A percentile compares a stretch with the other conserved stretches of the same genome.
phyloP scores from a whole-genome alignment of 2,797 vertebrate genomes.

The Sebastes cheni region DNA sequence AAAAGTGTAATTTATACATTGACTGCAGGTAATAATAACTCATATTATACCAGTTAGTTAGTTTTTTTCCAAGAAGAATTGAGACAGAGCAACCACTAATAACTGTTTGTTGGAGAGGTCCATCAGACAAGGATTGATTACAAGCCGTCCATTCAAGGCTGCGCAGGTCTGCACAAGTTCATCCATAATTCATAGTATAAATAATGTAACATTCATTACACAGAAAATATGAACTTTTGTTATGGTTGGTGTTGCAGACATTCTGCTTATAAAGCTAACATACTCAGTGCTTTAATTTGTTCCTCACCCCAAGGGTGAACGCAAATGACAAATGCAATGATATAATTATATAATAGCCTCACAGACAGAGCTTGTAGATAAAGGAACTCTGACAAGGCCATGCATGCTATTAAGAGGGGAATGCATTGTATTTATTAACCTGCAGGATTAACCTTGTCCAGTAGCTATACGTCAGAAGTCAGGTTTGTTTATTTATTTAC shows the following conservation, averaged over 20 bases:
- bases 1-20: conserved; percentile 43
- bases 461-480: conserved; percentile 59
- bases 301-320: conserved; percentile 80
- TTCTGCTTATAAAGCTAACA: conserved; percentile 80
- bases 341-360: conserved; percentile 80
- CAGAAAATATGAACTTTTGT: conserved; percentile 83
- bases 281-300: conserved; percentile 82
- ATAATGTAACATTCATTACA: conserved; percentile 88
- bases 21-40: conserved; percentile 55
- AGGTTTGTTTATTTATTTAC: conserved; percentile 69
- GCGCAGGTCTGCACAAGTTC: conserved; percentile 74
- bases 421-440: conserved; percentile 80
- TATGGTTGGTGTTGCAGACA: conserved; percentile 71
- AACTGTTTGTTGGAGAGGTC: conserved; percentile 73
- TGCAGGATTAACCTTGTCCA: conserved; percentile 76
- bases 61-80: conserved; percentile 32
- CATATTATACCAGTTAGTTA: conserved; percentile 40
- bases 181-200: conserved; percentile 86
- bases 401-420: conserved; percentile 63
- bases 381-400: conserved; percentile 65
- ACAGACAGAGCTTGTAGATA: conserved; percentile 73
- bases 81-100: conserved; percentile 67
- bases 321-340: conserved; percentile 81
- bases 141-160: conserved; percentile 66
- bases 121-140: conserved; percentile 80